These are phyloP conservation scores for Acleris cristana DNA, from an alignment of 2,888 invertebrate genomes.

Conservation along the genomic window DNA sequence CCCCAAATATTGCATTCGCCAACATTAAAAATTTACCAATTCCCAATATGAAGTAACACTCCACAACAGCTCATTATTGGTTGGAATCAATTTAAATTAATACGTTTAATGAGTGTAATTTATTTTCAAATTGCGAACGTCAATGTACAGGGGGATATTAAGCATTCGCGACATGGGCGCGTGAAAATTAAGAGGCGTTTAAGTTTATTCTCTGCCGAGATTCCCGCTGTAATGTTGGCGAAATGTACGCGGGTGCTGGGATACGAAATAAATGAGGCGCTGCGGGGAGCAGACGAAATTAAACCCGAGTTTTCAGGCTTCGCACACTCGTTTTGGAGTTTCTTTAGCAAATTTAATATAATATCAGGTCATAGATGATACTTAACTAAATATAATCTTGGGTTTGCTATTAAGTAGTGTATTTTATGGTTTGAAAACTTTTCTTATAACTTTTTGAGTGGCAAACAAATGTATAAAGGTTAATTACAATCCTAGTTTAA, in stretches of 20 bases:
- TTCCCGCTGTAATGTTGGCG: slow-evolving; percentile 28
- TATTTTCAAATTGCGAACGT: neutral
- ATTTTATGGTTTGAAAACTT: too few species aligned
- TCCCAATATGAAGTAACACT: neutral
- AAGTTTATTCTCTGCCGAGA: slow-evolving; percentile 40
- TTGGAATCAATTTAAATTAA: neutral
- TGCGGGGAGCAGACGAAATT: slow-evolving; percentile 50
- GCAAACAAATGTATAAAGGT: too few species aligned
- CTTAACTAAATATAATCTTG: too few species aligned
- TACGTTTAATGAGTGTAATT: neutral
- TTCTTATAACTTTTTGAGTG: too few species aligned
- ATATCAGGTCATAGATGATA: too few species aligned
- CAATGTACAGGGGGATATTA: neutral
- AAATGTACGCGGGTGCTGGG: slow-evolving; percentile 50
- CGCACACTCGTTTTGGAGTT: neutral
- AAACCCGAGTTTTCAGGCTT: slow-evolving; percentile 35
- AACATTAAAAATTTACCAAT: neutral
- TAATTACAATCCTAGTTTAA: too few species aligned
- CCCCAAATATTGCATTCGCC: neutral
- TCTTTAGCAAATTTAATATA: too few species aligned
- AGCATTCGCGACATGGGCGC: slow-evolving; percentile 4
- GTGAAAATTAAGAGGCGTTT: slow-evolving; percentile 43
- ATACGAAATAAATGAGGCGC: slow-evolving; percentile 66
- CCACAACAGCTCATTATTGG: neutral
- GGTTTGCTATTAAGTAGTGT: too few species aligned